Conservation (phyloP, 2,888 invertebrate species). For the Helobdella robusta region DNA sequence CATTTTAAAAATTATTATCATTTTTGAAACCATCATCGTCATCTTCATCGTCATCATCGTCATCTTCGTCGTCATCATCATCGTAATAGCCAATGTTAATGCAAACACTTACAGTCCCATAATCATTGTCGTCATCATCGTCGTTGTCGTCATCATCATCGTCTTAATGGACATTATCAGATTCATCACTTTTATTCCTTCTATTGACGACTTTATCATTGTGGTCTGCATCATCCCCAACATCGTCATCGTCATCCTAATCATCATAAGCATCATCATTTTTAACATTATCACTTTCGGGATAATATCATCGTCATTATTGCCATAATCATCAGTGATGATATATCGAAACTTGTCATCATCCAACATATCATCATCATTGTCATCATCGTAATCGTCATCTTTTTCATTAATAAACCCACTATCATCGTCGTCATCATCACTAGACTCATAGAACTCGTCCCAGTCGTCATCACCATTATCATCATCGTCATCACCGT, state of each 20-base stretch:
- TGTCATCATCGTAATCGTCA: neutral
- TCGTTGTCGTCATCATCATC: conserved; percentile 3
- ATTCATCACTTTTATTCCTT: neutral
- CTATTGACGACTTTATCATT: neutral
- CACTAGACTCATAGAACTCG: neutral
- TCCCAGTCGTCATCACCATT: no score
- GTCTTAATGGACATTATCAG: neutral
- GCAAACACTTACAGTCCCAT: neutral
- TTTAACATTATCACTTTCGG: neutral
- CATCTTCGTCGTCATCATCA: neutral
- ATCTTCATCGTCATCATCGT: neutral
- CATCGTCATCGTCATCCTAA: neutral
- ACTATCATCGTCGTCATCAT: neutral
- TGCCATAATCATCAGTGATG: neutral
- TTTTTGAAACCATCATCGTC: neutral
- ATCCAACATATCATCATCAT: no score
- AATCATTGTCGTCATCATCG: neutral
- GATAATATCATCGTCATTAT: neutral
- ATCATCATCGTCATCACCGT: neutral
- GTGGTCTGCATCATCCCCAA: neutral
- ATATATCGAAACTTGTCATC: no score
- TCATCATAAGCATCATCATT: neutral
- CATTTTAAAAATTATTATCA: neutral
- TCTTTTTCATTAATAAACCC: no score
- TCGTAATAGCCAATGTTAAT: neutral